Evolutionary conservation across 2,797 vertebrate genomes (phyloP), one percentile per base, ranked within the genome.

Genomic region (Glyptemys insculpta): DNA sequence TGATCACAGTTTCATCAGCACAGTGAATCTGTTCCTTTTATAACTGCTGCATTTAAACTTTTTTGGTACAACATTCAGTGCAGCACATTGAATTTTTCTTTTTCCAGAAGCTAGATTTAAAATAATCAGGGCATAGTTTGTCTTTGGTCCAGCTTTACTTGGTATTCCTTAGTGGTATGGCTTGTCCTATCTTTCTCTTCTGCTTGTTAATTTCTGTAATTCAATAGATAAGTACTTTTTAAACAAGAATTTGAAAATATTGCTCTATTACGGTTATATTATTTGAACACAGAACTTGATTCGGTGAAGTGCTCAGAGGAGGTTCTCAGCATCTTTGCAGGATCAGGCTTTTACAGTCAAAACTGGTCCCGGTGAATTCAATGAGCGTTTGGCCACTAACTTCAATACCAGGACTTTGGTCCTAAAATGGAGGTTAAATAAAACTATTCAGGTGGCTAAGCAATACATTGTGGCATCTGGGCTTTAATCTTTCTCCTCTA

Each of bases 281-380:
- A 90, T 93, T 96, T 90, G 95, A 92, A 49, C 56, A 29, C 23
- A 9, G 16, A 12, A 37, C 90, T 92, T 91, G 87, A 96, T 96
- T 93, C 84, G 72, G 91, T 94, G 93, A 97, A 88, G 88, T 90
- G 87, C 88, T 96, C 85, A 92, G 80, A 94, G 78, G 83, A 91
- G 54, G 80, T 94, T 91, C 85, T 88, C 91, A 92, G 86, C 84
- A 37, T 62, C 49, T 93, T 90, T 59, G 56, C 31, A 25, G 83
- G 54, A 97, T n/a, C 91, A 91, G 29, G 85, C 68, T 62, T 95
- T 94, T 83, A 90, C 72, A 25, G 89, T 89, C 62, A 90, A 80
- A 94, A 92, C 86, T 95, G 85, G 56, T 85, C 92, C 94, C 52
- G 2, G 37, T 72, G 37, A 72, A 19, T 83, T 62, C 86, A 91